Percentiles rank a stretch among this genome's conserved stretches.
These are phyloP conservation scores for Heterotilapia buettikoferi DNA, from an alignment of 2,113 vertebrate species.

Conservation along the genomic window DNA sequence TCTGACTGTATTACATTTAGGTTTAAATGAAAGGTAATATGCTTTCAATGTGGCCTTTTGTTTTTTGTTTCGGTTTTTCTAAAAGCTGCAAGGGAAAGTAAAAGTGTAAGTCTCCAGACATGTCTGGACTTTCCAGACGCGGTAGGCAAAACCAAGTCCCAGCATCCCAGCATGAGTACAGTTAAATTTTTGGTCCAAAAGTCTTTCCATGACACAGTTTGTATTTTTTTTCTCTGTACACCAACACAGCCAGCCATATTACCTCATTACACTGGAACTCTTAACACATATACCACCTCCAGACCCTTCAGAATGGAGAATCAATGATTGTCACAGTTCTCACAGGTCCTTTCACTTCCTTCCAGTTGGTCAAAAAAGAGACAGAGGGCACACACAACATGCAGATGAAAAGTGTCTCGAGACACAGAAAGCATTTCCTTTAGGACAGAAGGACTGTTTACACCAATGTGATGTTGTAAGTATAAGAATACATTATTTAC, in stretches of 20 bases:
- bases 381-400: not conserved
- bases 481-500: not conserved
- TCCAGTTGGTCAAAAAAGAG: not conserved
- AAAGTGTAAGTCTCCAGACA: not conserved
- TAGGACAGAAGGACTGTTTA: not conserved
- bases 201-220: not conserved
- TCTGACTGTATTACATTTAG: not conserved
- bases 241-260: not conserved
- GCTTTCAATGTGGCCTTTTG: not conserved
- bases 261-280: not conserved
- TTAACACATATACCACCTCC: too few species aligned
- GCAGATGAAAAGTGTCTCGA: not conserved
- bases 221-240: not conserved
- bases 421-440: not conserved
- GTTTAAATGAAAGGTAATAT: not conserved
- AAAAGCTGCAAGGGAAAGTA: not conserved
- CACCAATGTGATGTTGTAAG: not conserved
- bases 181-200: not conserved
- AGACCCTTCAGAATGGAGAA: not conserved
- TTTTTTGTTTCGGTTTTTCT: not conserved
- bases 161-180: not conserved
- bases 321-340: not conserved
- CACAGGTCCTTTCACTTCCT: not conserved
- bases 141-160: not conserved
- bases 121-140: not conserved